Percentiles rank a stretch among this genome's conserved stretches.
Conservation (phyloP, 1,140 invertebrate species). For the Gonioctena quinquepunctata region DNA sequence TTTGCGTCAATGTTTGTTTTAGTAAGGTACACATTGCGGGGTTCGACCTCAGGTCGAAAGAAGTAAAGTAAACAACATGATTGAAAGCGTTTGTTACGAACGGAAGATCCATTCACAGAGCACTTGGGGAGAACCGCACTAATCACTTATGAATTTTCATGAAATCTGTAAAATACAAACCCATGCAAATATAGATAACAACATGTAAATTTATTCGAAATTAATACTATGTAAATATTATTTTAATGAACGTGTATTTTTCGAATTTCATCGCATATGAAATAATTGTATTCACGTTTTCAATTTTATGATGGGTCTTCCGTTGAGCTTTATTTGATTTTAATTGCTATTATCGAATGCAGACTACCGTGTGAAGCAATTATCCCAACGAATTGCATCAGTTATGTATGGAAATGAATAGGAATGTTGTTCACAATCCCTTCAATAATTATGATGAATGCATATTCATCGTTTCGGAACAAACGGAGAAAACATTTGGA, state of each 20-base stretch:
- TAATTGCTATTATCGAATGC: background rate
- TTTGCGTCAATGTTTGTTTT: background rate
- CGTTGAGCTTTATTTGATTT: background rate
- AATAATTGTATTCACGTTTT: background rate
- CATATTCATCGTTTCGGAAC: too few relatives aligned
- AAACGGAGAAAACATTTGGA: too few relatives aligned
- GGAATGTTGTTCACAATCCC: too few relatives aligned
- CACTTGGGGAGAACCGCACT: background rate
- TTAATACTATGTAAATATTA: constrained; percentile 26
- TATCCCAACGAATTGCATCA: background rate
- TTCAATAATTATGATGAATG: too few relatives aligned
- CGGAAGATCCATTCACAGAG: background rate
- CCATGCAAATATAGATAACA: constrained; percentile 25
- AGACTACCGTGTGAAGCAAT: background rate
- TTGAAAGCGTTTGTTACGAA: background rate
- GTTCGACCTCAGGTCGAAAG: too few relatives aligned
- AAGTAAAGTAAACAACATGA: background rate
- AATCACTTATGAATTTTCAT: constrained; percentile 33
- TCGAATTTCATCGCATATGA: constrained; percentile 9
- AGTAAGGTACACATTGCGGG: background rate
- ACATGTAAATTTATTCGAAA: constrained; percentile 36
- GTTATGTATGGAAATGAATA: too few relatives aligned
- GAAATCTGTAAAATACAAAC: constrained; percentile 20
- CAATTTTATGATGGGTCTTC: background rate
- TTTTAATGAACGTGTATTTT: constrained; percentile 18